Conservation (phyloP, 2,888 invertebrate species). For the Lasioglossum lativentre region DNA sequence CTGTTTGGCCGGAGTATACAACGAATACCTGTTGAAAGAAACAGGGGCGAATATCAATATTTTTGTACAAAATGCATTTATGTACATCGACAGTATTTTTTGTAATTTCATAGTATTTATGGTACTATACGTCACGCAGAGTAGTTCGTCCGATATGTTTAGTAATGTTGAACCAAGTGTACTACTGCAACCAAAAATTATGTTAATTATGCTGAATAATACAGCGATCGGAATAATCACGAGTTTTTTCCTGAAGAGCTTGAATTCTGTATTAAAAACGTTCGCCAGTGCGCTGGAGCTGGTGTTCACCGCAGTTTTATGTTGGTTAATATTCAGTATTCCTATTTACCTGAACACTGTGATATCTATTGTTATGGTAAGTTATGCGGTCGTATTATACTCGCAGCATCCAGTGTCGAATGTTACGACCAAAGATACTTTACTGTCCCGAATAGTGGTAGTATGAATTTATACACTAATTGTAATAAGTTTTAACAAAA, state of each 20-base stretch:
- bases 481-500: not conserved
- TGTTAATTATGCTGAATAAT: constrained; percentile 94
- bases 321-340: constrained; percentile 94
- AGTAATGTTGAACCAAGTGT: constrained; percentile 85
- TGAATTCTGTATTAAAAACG: constrained; percentile 97
- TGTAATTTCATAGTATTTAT: constrained; percentile 92
- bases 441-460: not conserved
- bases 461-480: not conserved
- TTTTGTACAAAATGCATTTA: constrained; percentile 96
- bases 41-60: constrained; percentile 94
- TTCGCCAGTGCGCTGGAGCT: constrained; percentile 97
- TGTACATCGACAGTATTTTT: constrained; percentile 97
- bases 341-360: constrained; percentile 93
- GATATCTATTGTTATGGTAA: constrained; percentile 92
- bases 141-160: constrained; percentile 88
- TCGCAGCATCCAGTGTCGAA: constrained; percentile 93
- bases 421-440: constrained; percentile 28
- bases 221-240: constrained; percentile 97
- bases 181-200: constrained; percentile 89
- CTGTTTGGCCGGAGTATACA: constrained; percentile 97
- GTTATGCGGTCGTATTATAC: constrained; percentile 93
- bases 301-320: constrained; percentile 94
- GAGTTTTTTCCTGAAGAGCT: constrained; percentile 95
- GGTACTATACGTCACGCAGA: constrained; percentile 85
- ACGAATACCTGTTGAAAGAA: constrained; percentile 96